Conservation (phyloP, 2,888 invertebrate genomes). For the Polymixis flavicincta region DNA sequence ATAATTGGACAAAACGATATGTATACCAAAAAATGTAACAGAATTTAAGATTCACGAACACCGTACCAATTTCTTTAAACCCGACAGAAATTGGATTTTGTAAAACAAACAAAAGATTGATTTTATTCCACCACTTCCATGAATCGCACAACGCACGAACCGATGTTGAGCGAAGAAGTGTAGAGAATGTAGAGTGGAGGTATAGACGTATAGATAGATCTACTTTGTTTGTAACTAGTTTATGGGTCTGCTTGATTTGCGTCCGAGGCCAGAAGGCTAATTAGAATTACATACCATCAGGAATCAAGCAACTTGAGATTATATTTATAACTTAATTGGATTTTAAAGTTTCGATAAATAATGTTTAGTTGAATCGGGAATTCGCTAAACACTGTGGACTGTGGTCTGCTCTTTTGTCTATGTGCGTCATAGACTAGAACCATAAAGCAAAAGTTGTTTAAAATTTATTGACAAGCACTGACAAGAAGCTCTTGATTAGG, state of each 20-base stretch:
- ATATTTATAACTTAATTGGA: too few relatives aligned
- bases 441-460: constrained; percentile 45
- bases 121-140: constrained; percentile 67
- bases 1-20: constrained; percentile 34
- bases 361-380: not conserved
- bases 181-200: constrained; percentile 34
- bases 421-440: constrained; percentile 46
- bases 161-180: constrained; percentile 33
- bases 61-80: constrained; percentile 49
- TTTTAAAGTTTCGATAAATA: too few relatives aligned
- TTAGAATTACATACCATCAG: constrained; percentile 11
- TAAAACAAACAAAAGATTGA: constrained; percentile 69
- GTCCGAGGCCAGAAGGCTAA: not conserved
- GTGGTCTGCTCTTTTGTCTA: constrained; percentile 26
- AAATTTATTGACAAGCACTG: constrained; percentile 65
- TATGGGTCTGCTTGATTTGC: constrained; percentile 53
- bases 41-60: constrained; percentile 34
- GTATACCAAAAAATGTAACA: constrained; percentile 13
- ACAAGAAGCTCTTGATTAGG: constrained; percentile 49
- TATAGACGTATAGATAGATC: constrained; percentile 13
- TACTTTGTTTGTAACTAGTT: constrained; percentile 30
- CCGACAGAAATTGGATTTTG: constrained; percentile 51
- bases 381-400: constrained; percentile 26
- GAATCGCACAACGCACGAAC: constrained; percentile 62
- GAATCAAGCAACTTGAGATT: not conserved